Base-by-base conservation (phyloP, 2,113 vertebrate species). In the Semnornis frantzii region DNA sequence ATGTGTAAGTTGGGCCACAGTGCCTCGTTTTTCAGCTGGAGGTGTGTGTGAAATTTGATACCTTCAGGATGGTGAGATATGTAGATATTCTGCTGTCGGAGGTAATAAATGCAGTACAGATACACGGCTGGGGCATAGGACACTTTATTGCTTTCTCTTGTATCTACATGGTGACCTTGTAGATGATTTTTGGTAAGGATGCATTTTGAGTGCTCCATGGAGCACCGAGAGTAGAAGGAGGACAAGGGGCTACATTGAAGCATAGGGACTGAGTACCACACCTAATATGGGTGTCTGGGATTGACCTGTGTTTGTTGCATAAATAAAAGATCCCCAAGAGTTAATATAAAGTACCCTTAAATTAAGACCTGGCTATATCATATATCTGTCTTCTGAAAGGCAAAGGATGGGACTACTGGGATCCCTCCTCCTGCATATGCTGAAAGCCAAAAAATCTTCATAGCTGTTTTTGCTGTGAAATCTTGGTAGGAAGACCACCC, bases 391-490 rank as follows among this genome's bases (percentile, higher is more conserved):
- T 89, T 87, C 70, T 82, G 50, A n/a, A 78, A 65, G 50, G 50
- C 50, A 92, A 93, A 62, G 0, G 3, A 50, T 65, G 30, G 39
- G 52, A 83, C 57, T 93, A n/a, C 27, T 71, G 69, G 30, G 66
- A 89, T 64, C 19, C 20, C 24, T 88, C n/a, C 28, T 80, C 28
- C 33, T 60, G 39, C 11, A 33, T 65, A 28, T 90, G 20, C 31
- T 75, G 33, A 57, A 46, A 5, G 13, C 31, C 76, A 89, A 66
- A 66, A 70, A 21, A 9, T 16, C 21, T 85, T 90, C 77, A 76
- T 85, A 78, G 54, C 24, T 85, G 66, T 48, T 92, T 92, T 64
- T 68, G 54, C 69, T 86, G 27, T 59, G 76, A 88, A 94, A 90
- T 86, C 85, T 90, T 65, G 63, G 58, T 85, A 91, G 20, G 46